Percentiles rank a stretch among this genome's conserved stretches.
phyloP scores from a whole-genome alignment of 1,140 invertebrate genomes.

The Ceratosolen solmsi region DNA sequence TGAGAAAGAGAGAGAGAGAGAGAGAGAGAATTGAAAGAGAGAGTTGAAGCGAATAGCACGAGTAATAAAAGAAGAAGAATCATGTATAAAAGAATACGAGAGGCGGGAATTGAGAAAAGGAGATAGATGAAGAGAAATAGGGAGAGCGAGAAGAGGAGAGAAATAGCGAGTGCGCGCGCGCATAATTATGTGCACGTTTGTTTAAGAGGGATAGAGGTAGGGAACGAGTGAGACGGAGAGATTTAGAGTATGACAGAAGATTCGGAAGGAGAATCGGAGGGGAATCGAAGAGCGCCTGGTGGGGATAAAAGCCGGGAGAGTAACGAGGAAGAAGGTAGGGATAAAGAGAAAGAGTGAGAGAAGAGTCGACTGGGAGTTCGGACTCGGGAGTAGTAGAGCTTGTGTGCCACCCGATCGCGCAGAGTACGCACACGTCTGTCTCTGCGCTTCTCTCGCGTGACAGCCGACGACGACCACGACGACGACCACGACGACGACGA shows the following conservation, averaged over 20 bases:
- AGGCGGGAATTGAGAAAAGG: background rate
- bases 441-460: conserved; percentile 70
- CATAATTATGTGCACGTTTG: no score
- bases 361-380: conserved; percentile 51
- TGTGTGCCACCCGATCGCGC: conserved; percentile 66
- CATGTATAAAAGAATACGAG: background rate
- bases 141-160: background rate
- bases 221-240: background rate
- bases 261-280: conserved; percentile 2
- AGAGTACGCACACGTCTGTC: conserved; percentile 71
- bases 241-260: background rate
- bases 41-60: background rate
- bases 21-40: background rate
- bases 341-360: conserved; percentile 45
- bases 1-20: background rate
- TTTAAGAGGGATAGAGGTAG: background rate
- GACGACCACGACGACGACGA: conserved; percentile 56
- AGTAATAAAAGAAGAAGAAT: no score
- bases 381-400: conserved; percentile 40
- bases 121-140: no score
- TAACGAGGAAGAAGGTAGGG: conserved; percentile 3
- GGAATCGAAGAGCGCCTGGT: conserved; percentile 6
- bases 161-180: background rate
- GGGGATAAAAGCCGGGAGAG: conserved; percentile 41
- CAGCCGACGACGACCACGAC: conserved; percentile 60